A percentile compares a stretch with the other conserved stretches of the same genome.
Evolutionary conservation across 2,113 vertebrate species (phyloP).

Genomic region (Boulengeromyrus knoepffleri): DNA sequence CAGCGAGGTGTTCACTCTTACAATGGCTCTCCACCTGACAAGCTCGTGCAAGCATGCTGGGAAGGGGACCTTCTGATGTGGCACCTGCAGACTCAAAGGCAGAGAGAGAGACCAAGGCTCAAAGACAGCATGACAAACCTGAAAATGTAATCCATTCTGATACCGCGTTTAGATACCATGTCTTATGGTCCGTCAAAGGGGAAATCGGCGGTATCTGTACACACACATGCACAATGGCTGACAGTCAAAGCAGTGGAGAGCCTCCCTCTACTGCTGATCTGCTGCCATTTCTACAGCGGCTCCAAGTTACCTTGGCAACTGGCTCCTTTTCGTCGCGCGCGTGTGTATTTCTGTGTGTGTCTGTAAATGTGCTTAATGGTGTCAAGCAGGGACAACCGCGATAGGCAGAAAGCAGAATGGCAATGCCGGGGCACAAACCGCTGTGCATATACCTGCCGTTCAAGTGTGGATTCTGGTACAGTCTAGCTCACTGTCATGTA

Average conservation of each 20-base stretch:
- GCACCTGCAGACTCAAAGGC: not conserved
- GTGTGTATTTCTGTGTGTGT: not conserved
- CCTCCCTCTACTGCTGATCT: not conserved
- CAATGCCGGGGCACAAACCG: not conserved
- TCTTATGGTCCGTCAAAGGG: not conserved
- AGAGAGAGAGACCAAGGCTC: not conserved
- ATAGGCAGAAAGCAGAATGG: not conserved
- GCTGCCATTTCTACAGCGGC: constrained; percentile 9
- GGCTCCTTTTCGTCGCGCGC: not conserved
- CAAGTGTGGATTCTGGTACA: not conserved
- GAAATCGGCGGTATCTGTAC: not conserved
- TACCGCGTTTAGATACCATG: not conserved
- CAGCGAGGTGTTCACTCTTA: not conserved
- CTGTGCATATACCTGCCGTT: not conserved
- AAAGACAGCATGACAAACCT: not conserved
- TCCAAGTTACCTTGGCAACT: constrained; percentile 23
- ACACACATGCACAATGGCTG: not conserved
- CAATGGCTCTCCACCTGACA: not conserved
- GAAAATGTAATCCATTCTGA: not conserved
- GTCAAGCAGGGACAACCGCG: not conserved
- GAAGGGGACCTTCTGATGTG: not conserved
- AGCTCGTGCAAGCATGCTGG: not conserved
- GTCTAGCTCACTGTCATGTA: not conserved
- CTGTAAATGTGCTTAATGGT: not conserved
- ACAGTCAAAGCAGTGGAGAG: constrained; percentile 11